A percentile compares a stretch with the other conserved stretches of the same genome.
Evolutionary conservation across 2,113 vertebrate genomes (phyloP).

Genomic region (Strix uralensis): DNA sequence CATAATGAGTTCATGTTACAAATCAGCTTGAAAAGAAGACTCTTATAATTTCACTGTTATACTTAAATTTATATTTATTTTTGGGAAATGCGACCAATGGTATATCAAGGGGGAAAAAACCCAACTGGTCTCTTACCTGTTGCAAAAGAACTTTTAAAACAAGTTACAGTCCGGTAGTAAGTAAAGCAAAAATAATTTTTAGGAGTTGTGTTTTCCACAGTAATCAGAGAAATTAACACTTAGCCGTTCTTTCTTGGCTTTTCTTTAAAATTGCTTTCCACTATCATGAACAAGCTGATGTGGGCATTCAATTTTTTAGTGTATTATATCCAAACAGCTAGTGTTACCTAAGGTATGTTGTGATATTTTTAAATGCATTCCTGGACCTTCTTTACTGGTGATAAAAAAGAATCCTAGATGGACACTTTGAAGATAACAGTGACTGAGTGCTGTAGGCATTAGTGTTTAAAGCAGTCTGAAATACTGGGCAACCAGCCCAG

Average conservation of each 20-base stretch:
- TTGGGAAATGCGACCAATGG: background rate
- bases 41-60: background rate
- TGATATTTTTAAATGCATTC: background rate
- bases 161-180: background rate
- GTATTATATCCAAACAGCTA: background rate
- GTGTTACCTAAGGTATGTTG: background rate
- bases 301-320: background rate
- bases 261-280: background rate
- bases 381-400: background rate
- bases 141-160: background rate
- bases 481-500: background rate
- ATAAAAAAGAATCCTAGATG: background rate
- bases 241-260: background rate
- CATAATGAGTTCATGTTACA: background rate
- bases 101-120: rapidly evolving
- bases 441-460: background rate
- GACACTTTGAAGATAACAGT: background rate
- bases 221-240: background rate
- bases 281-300: rapidly evolving
- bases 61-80: background rate
- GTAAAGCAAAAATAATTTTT: background rate
- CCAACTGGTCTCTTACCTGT: background rate
- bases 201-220: background rate
- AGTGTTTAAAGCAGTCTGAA: background rate
- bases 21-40: background rate